phyloP scores from a whole-genome alignment of 1,140 invertebrate genomes.

The Pentalonia nigronervosa region DNA sequence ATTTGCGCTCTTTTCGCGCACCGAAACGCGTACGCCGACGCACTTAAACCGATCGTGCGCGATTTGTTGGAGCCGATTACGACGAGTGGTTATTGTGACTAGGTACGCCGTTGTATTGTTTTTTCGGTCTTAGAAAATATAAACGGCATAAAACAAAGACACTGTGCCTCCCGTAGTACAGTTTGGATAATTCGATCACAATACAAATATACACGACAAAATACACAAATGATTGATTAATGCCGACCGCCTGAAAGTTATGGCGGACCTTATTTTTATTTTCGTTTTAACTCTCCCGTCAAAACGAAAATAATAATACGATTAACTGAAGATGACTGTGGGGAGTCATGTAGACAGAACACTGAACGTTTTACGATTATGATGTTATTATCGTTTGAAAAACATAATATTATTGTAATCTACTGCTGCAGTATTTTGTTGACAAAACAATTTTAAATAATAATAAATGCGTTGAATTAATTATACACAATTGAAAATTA shows the following conservation, averaged over 20 bases:
- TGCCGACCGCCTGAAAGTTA: background rate
- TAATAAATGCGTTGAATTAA: background rate
- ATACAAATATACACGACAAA: background rate
- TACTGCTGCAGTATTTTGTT: background rate
- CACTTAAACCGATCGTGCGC: background rate
- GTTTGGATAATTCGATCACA: background rate
- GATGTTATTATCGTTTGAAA: background rate
- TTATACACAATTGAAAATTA: background rate
- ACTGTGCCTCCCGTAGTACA: background rate
- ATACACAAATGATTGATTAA: background rate
- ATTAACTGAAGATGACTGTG: background rate
- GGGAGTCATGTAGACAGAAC: background rate
- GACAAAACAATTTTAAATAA: background rate
- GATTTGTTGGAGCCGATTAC: background rate
- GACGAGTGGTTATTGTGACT: too few relatives aligned
- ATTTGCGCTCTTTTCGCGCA: background rate
- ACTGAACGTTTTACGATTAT: background rate
- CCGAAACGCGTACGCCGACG: background rate
- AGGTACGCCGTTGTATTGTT: background rate
- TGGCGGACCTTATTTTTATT: background rate
- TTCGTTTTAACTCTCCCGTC: background rate
- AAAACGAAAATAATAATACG: background rate
- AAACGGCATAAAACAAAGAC: background rate
- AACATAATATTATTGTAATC: background rate
- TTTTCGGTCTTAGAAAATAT: slow-evolving; percentile 6